These are phyloP conservation scores for Boloria euphrosyne DNA, from an alignment of 2,888 invertebrate species.

Conservation along the genomic window DNA sequence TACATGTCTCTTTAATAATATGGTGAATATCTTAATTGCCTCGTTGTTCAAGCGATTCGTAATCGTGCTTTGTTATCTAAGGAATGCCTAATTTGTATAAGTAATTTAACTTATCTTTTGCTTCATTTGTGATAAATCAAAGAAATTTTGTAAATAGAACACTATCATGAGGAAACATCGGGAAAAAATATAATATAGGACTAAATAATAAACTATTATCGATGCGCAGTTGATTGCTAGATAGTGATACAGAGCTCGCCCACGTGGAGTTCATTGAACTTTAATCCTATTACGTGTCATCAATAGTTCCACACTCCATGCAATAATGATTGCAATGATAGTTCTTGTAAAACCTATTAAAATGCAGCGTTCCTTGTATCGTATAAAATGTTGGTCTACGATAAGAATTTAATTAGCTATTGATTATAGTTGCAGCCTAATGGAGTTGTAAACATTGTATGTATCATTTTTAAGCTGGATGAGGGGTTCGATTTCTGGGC, in stretches of 20 bases:
- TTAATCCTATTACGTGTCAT: constrained; percentile 13
- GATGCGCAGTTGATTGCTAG: background rate
- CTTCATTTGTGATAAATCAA: no score
- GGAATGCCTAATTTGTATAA: no score
- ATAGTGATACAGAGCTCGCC: background rate
- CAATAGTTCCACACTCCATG: background rate
- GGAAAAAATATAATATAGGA: background rate
- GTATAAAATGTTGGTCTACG: background rate
- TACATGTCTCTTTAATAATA: no score
- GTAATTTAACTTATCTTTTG: no score
- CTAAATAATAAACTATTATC: background rate
- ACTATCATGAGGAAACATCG: no score
- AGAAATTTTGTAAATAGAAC: no score
- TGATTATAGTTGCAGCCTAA: background rate
- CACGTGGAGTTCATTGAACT: constrained; percentile 9
- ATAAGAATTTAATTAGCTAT: constrained; percentile 2
- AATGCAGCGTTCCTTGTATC: background rate
- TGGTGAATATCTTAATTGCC: no score
- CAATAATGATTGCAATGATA: background rate
- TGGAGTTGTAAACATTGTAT: no score
- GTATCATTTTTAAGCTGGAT: no score
- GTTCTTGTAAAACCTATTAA: background rate
- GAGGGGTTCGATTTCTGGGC: no score
- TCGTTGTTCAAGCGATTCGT: no score
- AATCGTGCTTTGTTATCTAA: no score